Evolutionary conservation across 2,113 vertebrate genomes (phyloP).

Genomic region (Platichthys flesus): DNA sequence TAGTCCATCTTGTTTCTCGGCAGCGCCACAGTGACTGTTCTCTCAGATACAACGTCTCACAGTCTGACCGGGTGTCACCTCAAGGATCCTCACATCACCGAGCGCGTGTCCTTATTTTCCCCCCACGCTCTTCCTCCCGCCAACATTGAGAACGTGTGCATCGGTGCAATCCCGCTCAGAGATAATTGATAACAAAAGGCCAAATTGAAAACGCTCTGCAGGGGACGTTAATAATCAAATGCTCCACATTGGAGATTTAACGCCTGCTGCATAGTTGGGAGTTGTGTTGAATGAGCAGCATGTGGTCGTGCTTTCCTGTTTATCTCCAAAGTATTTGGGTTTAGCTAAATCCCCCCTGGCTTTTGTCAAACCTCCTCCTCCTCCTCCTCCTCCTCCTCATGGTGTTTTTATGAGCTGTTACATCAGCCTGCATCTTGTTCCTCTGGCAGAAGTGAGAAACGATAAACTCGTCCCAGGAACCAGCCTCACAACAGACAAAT

Average conservation of each 20-base stretch:
- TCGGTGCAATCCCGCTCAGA: conserved; percentile 62
- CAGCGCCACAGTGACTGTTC: too few relatives aligned
- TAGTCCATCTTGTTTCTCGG: too few relatives aligned
- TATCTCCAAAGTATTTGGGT: conserved; percentile 59
- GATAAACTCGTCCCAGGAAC: conserved; percentile 46
- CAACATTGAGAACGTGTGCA: conserved; percentile 41
- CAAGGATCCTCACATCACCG: too few relatives aligned
- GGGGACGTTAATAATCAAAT: conserved; percentile 69
- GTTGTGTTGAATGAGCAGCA: conserved; percentile 64
- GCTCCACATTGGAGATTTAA: conserved; percentile 70
- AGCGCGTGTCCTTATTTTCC: conserved; percentile 25
- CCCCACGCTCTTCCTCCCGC: conserved; percentile 12
- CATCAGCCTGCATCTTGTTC: conserved; percentile 48
- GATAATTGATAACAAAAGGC: conserved; percentile 71
- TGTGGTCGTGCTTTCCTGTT: conserved; percentile 67
- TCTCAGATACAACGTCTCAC: too few relatives aligned
- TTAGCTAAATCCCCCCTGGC: conserved; percentile 58
- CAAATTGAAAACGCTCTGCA: conserved; percentile 71
- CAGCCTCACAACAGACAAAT: conserved; percentile 75
- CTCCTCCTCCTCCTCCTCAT: conserved; percentile 8
- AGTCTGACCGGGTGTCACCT: background rate
- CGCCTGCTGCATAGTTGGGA: conserved; percentile 51
- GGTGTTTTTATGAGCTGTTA: conserved; percentile 56
- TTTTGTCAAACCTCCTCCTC: conserved; percentile 59
- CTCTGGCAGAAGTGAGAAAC: conserved; percentile 13